phyloP scores from a whole-genome alignment of 2,113 vertebrate species.

The Physeter macrocephalus region DNA sequence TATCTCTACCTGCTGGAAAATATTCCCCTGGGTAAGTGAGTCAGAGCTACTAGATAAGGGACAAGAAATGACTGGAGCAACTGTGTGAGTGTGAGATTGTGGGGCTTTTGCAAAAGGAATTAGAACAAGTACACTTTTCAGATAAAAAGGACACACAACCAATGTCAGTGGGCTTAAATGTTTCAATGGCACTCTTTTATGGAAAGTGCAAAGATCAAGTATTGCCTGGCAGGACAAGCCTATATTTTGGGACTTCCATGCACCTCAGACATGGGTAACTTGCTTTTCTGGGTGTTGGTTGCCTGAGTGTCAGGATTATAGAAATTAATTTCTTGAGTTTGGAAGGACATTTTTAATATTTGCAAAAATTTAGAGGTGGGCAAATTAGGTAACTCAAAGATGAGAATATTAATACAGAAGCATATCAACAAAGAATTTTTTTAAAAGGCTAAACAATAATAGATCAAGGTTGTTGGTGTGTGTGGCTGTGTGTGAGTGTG shows the following conservation, averaged over 20 bases:
- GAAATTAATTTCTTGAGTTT: background rate
- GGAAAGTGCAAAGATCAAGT: background rate
- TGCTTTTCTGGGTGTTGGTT: background rate
- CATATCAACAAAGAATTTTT: background rate
- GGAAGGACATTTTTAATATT: background rate
- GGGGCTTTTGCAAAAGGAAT: background rate
- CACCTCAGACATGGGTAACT: background rate
- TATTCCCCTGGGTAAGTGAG: constrained; percentile 90
- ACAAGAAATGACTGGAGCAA: background rate
- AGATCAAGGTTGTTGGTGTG: background rate
- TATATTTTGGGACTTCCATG: background rate
- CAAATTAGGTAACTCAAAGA: background rate
- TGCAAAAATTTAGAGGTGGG: background rate
- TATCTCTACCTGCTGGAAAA: constrained; percentile 94
- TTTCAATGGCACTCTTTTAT: background rate
- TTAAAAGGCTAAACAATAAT: background rate
- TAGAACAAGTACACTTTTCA: background rate
- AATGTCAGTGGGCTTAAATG: no score
- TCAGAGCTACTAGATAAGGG: background rate
- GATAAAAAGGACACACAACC: background rate
- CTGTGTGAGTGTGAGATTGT: background rate
- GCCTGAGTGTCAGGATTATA: background rate
- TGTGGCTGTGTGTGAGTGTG: background rate
- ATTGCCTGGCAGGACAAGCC: background rate
- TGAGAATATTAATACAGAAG: background rate